Evolutionary conservation across 2,113 vertebrate genomes (phyloP).

Genomic region (Daphoenositta chrysoptera): DNA sequence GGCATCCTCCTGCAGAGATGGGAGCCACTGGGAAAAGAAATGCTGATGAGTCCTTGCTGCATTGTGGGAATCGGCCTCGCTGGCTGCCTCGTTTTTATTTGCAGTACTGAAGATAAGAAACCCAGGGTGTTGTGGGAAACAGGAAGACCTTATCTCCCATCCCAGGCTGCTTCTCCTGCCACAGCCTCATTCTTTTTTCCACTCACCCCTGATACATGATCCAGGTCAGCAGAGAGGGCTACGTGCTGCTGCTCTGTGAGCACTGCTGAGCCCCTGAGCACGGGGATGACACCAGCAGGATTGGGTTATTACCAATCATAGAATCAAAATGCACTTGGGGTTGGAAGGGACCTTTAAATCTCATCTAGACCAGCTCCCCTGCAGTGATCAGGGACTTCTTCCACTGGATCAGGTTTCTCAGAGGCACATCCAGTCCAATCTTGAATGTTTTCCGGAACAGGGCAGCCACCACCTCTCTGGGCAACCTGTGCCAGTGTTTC

Average conservation of each 20-base stretch:
- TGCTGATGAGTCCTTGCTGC: not conserved
- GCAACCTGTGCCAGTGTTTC: not conserved
- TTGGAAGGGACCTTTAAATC: not conserved
- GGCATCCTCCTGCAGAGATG: rapidly evolving
- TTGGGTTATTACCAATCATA: not conserved
- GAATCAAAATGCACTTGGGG: not conserved
- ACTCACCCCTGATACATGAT: not conserved
- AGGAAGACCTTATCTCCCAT: constrained; percentile 48
- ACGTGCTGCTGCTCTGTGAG: not conserved
- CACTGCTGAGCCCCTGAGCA: not conserved
- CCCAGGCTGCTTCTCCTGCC: not conserved
- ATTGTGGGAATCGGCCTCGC: not conserved
- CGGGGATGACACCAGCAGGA: not conserved
- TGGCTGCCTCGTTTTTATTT: not conserved
- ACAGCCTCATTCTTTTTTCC: not conserved
- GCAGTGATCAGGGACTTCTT: not conserved
- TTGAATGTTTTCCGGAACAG: not conserved
- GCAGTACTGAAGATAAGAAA: constrained; percentile 18
- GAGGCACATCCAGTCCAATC: not conserved
- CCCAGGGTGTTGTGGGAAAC: constrained; percentile 20
- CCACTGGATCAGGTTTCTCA: not conserved
- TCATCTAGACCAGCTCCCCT: not conserved
- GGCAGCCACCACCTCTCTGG: not conserved
- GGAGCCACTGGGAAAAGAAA: not conserved
- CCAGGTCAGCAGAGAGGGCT: not conserved